Percentiles rank a stretch among this genome's conserved stretches.
Evolutionary conservation across 2,113 vertebrate species (phyloP).

Genomic region (Isichthys henryi): DNA sequence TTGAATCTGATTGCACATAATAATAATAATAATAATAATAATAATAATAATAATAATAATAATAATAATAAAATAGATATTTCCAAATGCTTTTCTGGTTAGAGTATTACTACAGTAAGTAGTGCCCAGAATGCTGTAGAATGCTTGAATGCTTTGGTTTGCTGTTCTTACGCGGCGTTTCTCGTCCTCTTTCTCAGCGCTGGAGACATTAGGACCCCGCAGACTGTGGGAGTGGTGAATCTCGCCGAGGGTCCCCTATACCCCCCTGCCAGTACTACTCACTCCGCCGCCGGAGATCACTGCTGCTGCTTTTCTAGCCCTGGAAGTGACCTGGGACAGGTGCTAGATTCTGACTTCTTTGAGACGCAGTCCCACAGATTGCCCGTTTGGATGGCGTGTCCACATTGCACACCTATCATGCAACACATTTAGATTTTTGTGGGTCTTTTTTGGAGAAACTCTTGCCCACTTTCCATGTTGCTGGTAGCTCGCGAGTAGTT

Average conservation of each 20-base stretch:
- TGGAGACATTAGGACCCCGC: slow-evolving; percentile 23
- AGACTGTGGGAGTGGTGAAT: slow-evolving; percentile 39
- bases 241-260: slow-evolving; percentile 17
- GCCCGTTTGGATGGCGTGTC: slow-evolving; percentile 28
- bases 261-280: background rate
- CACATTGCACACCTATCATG: slow-evolving; percentile 27
- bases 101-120: background rate
- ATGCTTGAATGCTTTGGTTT: no score
- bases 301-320: slow-evolving; percentile 2
- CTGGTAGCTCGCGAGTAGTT: slow-evolving; percentile 28
- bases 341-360: slow-evolving; percentile 19
- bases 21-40: background rate
- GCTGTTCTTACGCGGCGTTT: background rate
- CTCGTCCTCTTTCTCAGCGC: background rate
- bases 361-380: background rate
- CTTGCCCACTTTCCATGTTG: slow-evolving; percentile 48
- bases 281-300: background rate
- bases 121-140: background rate
- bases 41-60: background rate
- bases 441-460: slow-evolving; percentile 33
- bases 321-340: slow-evolving; percentile 21
- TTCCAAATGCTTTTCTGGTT: background rate
- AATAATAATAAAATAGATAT: background rate
- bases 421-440: slow-evolving; percentile 30
- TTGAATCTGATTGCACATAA: background rate